phyloP scores from a whole-genome alignment of 2,113 vertebrate species.

The Zeus faber region DNA sequence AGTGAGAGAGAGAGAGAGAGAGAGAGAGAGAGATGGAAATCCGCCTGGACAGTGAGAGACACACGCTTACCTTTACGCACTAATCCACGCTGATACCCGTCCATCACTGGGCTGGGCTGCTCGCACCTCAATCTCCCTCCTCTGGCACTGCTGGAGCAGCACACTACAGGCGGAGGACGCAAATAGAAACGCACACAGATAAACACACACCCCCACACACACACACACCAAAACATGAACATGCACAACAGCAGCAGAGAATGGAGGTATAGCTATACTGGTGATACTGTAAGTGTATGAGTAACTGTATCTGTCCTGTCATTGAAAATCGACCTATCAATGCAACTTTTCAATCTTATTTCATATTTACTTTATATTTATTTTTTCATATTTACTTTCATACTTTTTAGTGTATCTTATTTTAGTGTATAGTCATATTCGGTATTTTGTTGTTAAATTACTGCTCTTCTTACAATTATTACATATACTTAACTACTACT shows the following conservation, averaged over 20 bases:
- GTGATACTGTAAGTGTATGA: too few species aligned
- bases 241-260: not conserved
- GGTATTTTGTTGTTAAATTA: too few species aligned
- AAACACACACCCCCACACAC: not conserved
- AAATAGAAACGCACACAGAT: not conserved
- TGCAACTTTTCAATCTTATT: too few species aligned
- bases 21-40: slow-evolving; percentile 48
- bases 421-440: too few species aligned
- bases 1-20: slow-evolving; percentile 51
- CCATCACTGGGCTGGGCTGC: slow-evolving; percentile 71
- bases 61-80: slow-evolving; percentile 69
- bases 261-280: too few species aligned
- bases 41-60: slow-evolving; percentile 64
- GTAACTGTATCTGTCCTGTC: too few species aligned
- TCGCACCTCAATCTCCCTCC: slow-evolving; percentile 48
- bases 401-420: too few species aligned
- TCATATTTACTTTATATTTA: too few species aligned
- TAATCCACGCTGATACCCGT: slow-evolving; percentile 79
- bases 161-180: not conserved
- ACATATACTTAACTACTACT: too few species aligned
- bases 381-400: too few species aligned
- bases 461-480: too few species aligned
- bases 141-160: slow-evolving; percentile 10
- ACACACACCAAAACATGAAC: not conserved
- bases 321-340: too few species aligned